phyloP scores from a whole-genome alignment of 2,113 vertebrate genomes.

The Onychorhynchus coronatus region DNA sequence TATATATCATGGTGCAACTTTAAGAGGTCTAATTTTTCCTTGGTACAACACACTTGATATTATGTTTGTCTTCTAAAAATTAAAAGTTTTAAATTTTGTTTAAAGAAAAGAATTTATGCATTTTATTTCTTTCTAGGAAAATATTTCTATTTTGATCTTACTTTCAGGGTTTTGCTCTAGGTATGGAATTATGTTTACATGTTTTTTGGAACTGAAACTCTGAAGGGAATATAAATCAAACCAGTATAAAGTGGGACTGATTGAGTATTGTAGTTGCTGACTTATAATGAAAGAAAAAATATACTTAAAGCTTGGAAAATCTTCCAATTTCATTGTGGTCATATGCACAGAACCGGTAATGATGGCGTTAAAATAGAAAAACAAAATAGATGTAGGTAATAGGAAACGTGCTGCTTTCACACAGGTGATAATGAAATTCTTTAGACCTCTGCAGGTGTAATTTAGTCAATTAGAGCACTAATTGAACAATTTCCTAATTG shows the following conservation, averaged over 20 bases:
- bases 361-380: not conserved
- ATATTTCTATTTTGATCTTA: not conserved
- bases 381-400: not conserved
- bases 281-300: not conserved
- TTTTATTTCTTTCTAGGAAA: not conserved
- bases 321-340: not conserved
- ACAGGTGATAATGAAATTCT: slow-evolving; percentile 48
- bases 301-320: not conserved
- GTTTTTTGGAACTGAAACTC: not conserved
- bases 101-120: not conserved
- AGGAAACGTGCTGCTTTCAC: not conserved
- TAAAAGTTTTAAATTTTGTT: not conserved
- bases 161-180: not conserved
- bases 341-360: not conserved
- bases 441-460: slow-evolving; percentile 24
- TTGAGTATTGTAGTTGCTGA: not conserved
- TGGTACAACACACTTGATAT: not conserved
- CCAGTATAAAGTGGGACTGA: not conserved
- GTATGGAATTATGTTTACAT: not conserved
- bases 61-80: not conserved
- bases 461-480: slow-evolving; percentile 45
- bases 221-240: not conserved
- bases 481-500: slow-evolving; percentile 50
- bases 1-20: not conserved
- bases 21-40: not conserved